Evolutionary conservation across 2,888 invertebrate genomes (phyloP).

Genomic region (Thalpophila matura): DNA sequence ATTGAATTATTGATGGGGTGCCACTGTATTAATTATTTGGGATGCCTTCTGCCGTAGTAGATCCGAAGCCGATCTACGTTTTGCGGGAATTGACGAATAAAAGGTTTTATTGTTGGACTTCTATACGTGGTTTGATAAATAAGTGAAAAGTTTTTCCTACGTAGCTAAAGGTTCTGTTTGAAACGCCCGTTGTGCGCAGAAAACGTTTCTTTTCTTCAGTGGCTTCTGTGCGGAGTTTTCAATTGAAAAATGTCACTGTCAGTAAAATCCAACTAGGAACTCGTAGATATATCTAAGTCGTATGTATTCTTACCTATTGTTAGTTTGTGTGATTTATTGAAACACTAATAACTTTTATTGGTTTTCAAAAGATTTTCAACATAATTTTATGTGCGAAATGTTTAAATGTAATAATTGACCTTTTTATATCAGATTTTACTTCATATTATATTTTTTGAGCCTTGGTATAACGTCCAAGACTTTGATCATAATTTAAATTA

Average conservation of each 20-base stretch:
- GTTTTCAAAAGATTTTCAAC: neutral
- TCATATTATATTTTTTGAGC: no score
- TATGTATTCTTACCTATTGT: conserved; percentile 29
- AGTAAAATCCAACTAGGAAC: conserved; percentile 33
- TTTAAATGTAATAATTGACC: no score
- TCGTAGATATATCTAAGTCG: conserved; percentile 29
- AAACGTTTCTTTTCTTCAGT: conserved; percentile 26
- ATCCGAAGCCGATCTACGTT: no score
- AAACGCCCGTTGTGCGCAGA: conserved; percentile 9
- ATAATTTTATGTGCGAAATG: neutral
- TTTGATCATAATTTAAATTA: no score
- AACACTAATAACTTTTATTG: neutral
- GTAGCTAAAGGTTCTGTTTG: neutral
- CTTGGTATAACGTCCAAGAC: no score
- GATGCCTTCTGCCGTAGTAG: conserved; percentile 3
- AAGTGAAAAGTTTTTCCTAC: conserved; percentile 1
- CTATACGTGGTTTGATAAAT: conserved; percentile 1
- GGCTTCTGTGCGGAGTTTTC: conserved; percentile 37
- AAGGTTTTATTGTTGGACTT: neutral
- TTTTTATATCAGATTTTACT: no score
- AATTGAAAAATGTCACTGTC: conserved; percentile 52
- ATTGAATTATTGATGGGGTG: conserved; percentile 49
- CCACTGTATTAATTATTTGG: conserved; percentile 35
- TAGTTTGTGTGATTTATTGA: conserved; percentile 16
- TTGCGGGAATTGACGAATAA: conserved; percentile 9